Percentiles rank a stretch among this genome's conserved stretches.
These are phyloP conservation scores for Chlorodrepanis virens DNA, from an alignment of 2,113 vertebrate species.

Conservation along the genomic window DNA sequence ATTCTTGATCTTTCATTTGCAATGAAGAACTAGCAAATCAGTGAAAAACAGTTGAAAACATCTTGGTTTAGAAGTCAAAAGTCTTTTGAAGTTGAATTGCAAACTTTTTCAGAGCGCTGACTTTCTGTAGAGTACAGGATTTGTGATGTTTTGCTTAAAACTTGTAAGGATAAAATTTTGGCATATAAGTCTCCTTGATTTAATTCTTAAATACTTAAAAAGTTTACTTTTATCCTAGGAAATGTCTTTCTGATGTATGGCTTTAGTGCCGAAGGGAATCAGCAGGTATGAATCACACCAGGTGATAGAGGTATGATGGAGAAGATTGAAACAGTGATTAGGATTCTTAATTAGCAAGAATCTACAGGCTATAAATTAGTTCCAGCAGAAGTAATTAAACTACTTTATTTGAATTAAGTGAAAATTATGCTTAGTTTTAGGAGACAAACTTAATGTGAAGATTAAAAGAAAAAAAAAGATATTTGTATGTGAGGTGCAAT, in stretches of 20 bases:
- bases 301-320: conserved; percentile 23
- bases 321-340: conserved; percentile 55
- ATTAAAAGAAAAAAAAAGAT: not conserved
- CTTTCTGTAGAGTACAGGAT: not conserved
- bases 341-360: conserved; percentile 48
- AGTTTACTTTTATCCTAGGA: conserved; percentile 15
- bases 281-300: conserved; percentile 45
- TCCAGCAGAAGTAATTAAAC: conserved; percentile 35
- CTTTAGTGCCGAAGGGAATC: not conserved
- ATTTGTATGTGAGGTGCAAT: not conserved
- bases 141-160: not conserved
- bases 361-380: conserved; percentile 58
- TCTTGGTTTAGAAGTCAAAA: not conserved
- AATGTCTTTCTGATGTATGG: conserved; percentile 45
- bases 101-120: not conserved
- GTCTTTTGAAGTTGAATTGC: not conserved
- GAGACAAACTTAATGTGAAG: not conserved
- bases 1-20: not conserved
- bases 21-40: not conserved
- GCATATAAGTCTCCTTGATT: not conserved
- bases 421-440: not conserved
- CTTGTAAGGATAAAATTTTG: not conserved
- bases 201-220: not conserved
- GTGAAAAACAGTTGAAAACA: not conserved
- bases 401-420: conserved; percentile 1